A percentile compares a stretch with the other conserved stretches of the same genome.
Conservation (phyloP, 2,888 invertebrate species). For the Diarsia brunnea region DNA sequence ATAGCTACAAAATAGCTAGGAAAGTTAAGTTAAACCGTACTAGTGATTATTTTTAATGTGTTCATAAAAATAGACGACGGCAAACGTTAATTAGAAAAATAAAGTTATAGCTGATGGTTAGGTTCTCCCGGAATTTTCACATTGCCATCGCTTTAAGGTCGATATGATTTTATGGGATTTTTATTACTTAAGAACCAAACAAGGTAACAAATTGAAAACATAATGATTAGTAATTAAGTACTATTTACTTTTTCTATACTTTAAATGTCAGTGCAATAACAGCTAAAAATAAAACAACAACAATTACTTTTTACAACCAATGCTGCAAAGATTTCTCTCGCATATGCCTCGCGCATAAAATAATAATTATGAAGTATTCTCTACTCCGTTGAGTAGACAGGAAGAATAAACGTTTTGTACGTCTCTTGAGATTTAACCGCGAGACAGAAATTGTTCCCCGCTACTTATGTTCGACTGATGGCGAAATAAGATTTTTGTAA, state of each 20-base stretch:
- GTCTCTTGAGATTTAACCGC: slow-evolving; percentile 60
- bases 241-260: background rate
- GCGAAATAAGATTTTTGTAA: slow-evolving; percentile 65
- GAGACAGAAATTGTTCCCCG: slow-evolving; percentile 63
- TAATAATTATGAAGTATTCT: slow-evolving; percentile 53
- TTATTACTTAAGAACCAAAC: background rate
- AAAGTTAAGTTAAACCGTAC: slow-evolving; percentile 34
- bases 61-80: slow-evolving; percentile 43
- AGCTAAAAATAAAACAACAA: slow-evolving; percentile 8
- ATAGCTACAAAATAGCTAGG: slow-evolving; percentile 49
- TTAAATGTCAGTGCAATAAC: background rate
- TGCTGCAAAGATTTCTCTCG: background rate
- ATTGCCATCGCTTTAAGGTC: background rate
- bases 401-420: slow-evolving; percentile 62
- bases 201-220: background rate
- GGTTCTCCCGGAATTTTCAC: slow-evolving; percentile 9
- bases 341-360: slow-evolving; percentile 40
- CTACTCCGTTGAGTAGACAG: slow-evolving; percentile 43
- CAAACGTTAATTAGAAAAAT: slow-evolving; percentile 20
- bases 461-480: slow-evolving; percentile 63
- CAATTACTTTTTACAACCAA: background rate
- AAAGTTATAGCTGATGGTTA: slow-evolving; percentile 11
- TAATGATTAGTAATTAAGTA: background rate
- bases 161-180: background rate
- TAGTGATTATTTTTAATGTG: slow-evolving; percentile 51